Conservation (phyloP, 2,797 vertebrate species). For the Sarcophilus harrisii region DNA sequence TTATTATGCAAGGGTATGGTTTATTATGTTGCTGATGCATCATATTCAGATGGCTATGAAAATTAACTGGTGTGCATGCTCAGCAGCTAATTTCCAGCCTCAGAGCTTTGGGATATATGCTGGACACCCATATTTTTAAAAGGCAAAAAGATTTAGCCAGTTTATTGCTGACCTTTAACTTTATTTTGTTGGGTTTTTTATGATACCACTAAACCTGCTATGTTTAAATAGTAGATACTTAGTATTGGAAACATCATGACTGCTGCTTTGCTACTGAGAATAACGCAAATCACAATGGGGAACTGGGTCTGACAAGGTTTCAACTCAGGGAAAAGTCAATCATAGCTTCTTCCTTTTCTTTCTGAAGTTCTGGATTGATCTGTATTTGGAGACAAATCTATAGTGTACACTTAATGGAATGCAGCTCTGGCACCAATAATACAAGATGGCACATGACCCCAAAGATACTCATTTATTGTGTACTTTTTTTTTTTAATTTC, state of each 20-base stretch:
- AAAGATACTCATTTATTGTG: neutral
- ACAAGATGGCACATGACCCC: neutral
- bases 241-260: constrained; percentile 41
- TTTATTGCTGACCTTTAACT: constrained; percentile 77
- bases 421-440: neutral
- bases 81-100: constrained; percentile 64
- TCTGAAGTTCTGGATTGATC: neutral
- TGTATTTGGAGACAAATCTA: neutral
- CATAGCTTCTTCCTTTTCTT: neutral
- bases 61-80: constrained; percentile 61
- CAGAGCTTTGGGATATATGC: constrained; percentile 51
- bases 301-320: constrained; percentile 5
- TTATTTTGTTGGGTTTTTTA: constrained; percentile 74
- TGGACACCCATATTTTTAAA: constrained; percentile 69
- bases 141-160: constrained; percentile 65
- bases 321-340: neutral
- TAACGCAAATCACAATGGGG: neutral
- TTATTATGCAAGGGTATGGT: constrained; percentile 56
- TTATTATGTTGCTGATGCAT: constrained; percentile 59
- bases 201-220: constrained; percentile 72
- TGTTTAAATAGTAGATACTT: constrained; percentile 69
- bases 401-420: neutral
- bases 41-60: constrained; percentile 60
- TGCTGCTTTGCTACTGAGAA: constrained; percentile 37
- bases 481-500: neutral